Evolutionary conservation across 2,888 invertebrate species (phyloP).

Genomic region (Galerucella nymphaeae): DNA sequence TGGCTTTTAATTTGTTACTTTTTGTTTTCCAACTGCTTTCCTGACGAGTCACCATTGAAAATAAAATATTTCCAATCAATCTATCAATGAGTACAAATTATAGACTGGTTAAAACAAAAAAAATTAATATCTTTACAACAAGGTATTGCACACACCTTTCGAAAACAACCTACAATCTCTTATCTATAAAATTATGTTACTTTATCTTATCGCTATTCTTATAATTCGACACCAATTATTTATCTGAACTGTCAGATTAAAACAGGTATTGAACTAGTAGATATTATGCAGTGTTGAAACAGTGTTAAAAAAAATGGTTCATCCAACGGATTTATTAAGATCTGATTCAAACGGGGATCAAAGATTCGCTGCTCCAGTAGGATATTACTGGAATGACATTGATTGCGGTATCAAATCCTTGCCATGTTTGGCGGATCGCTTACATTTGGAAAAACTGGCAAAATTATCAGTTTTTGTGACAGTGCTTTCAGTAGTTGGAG

Average conservation of each 20-base stretch:
- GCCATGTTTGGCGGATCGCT: constrained; percentile 63
- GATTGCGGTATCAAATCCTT: constrained; percentile 67
- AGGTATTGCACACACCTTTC: neutral
- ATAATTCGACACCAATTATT: constrained; percentile 32
- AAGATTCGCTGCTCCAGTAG: constrained; percentile 56
- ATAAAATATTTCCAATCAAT: no score
- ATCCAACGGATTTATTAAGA: constrained; percentile 58
- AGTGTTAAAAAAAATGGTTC: constrained; percentile 53
- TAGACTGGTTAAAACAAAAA: no score
- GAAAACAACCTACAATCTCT: neutral
- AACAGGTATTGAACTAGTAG: constrained; percentile 19
- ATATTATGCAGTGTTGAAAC: constrained; percentile 22
- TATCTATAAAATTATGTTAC: constrained; percentile 3
- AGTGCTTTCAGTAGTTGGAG: constrained; percentile 61
- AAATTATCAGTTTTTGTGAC: constrained; percentile 65
- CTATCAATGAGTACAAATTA: no score
- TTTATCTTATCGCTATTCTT: constrained; percentile 45
- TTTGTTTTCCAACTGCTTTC: no score
- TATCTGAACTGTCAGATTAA: constrained; percentile 37
- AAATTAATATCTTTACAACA: neutral
- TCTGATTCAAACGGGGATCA: constrained; percentile 54
- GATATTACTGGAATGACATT: constrained; percentile 54
- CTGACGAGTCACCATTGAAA: no score
- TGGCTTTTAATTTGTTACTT: no score
- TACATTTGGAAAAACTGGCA: constrained; percentile 64